Base-by-base conservation (phyloP, 1,140 invertebrate species). In the Phymorhynchus buccinoides region DNA sequence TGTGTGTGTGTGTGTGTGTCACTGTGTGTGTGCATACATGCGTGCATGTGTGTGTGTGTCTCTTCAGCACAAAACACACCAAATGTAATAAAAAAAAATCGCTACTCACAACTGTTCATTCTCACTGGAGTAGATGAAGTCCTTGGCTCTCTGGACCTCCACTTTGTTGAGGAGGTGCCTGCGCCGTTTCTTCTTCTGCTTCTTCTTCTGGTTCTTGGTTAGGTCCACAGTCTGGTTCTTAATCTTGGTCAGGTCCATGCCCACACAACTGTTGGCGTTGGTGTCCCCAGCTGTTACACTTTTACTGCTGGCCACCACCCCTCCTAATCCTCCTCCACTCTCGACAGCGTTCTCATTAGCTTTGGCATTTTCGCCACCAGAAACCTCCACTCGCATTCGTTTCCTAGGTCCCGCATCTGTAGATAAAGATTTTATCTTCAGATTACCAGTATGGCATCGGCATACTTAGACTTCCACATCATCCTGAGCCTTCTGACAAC, bases 161-260 rank as follows among this genome's bases (percentile, higher is more conserved):
- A 83, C 14, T 73, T 41, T 83, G 81, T 71, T 71, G n/a, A 83
- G 66, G 37, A 83, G 66, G 18, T 83, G 62, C 14, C 32, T 73
- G 22, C 62, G 62, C 42, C 62, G 44, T 27, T 73, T 85, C 27
- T 85, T 85, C 79, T 85, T 85, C 44, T 52, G 32, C 48, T 85
- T 85, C 52, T 52, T 80, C 84, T 48, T 85, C 62, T 85, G 84
- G 78, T 71, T 81, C 80, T 81, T 85, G 18, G 84, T 52, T 3
- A 85, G 35, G 42, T 73, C 66, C 39, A 73, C n/a, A n/a, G n/a
- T 85, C 52, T 52, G 71, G 79, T 48, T 85, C 62, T 85, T 78
- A 66, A 48, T 81, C 80, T 81, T 85, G 18, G 84, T 52, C 9
- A 85, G 35, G 42, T 73, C 66, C 39, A 73, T 52, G 1, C 84